These are phyloP conservation scores for Thymelicus sylvestris DNA, from an alignment of 2,888 invertebrate species.

Conservation along the genomic window DNA sequence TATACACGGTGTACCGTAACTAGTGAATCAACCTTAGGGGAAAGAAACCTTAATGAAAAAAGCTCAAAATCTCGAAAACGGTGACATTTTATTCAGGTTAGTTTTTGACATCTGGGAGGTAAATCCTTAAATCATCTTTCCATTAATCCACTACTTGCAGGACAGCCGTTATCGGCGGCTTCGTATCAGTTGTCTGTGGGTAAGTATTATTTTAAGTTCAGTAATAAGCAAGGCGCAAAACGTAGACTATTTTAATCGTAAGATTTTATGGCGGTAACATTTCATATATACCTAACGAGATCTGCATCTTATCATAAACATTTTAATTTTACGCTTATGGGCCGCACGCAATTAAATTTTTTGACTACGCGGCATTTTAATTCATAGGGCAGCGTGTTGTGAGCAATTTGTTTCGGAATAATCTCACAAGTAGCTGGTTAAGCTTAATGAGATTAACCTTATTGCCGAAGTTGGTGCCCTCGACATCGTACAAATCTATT, in stretches of 20 bases:
- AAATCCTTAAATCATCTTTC: no score
- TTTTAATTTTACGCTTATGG: slow-evolving; percentile 32
- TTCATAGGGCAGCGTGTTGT: slow-evolving; percentile 31
- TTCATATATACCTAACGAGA: slow-evolving; percentile 17
- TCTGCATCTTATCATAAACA: slow-evolving; percentile 19
- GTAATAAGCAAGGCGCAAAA: slow-evolving; percentile 4
- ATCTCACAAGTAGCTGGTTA: slow-evolving; percentile 31
- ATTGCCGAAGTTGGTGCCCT: slow-evolving; percentile 33
- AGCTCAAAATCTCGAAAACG: no score
- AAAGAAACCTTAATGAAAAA: no score
- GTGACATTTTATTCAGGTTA: no score
- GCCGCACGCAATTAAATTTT: slow-evolving; percentile 13
- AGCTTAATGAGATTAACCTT: slow-evolving; percentile 37
- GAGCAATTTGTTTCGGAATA: slow-evolving; percentile 34
- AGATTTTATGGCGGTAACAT: slow-evolving; percentile 8
- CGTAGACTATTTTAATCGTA: slow-evolving; percentile 9
- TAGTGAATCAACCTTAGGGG: no score
- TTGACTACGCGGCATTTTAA: slow-evolving; percentile 20
- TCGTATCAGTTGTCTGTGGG: no score
- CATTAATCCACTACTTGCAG: no score
- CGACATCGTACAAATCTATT: slow-evolving; percentile 34
- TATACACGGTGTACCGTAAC: no score
- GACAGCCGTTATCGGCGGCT: no score
- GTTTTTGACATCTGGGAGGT: no score
- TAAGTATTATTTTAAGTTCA: not conserved